Base-by-base conservation (phyloP, 1,140 invertebrate genomes). In the Cydia pomonella region DNA sequence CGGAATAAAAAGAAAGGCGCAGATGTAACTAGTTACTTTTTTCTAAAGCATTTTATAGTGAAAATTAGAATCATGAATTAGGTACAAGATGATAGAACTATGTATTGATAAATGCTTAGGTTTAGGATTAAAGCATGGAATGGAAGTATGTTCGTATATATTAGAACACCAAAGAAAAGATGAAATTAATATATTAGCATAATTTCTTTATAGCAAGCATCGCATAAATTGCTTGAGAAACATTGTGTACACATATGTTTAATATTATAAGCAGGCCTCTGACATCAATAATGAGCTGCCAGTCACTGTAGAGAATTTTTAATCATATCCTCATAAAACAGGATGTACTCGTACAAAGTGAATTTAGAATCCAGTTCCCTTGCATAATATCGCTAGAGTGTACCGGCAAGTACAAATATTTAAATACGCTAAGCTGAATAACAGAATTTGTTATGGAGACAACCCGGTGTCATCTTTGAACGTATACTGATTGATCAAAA, bases 401-500 rank as follows among this genome's bases (percentile, higher is more conserved):
- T 47, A 47, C 16, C 13, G 16, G 13, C 16, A 53, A 53, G 16
- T 18, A 53, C 16, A 18, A 53, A n/a, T 7, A 7, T 53, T 53
- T 53, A 7, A 16, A 7, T 50, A 50, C 7, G 2, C 9, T 59
- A 1, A 10, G 53, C 10, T 23, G 21, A 59, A 59, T 59, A 23
- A 59, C 41, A 59, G 2, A 59, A 23, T 59, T 59, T 21, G 53
- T 59, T 23, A n/a, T 21, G 23, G 12, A 3, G 9, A 59, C 1
- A n/a, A n/a, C 63, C 73, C 76, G 72, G 75, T 77, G 76, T 75
- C 78, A 72, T 63, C 73, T 79, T 77, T 47, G 77, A 77, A 74
- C 80, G 79, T 76, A 79, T 80, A 77, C 79, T 80, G 80, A 82
- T 82, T 77, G 78, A 80, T 84, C 80, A 84, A 77, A 80, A 78